These are phyloP conservation scores for Dasyprocta punctata DNA, from an alignment of 2,113 vertebrate species.

Conservation along the genomic window DNA sequence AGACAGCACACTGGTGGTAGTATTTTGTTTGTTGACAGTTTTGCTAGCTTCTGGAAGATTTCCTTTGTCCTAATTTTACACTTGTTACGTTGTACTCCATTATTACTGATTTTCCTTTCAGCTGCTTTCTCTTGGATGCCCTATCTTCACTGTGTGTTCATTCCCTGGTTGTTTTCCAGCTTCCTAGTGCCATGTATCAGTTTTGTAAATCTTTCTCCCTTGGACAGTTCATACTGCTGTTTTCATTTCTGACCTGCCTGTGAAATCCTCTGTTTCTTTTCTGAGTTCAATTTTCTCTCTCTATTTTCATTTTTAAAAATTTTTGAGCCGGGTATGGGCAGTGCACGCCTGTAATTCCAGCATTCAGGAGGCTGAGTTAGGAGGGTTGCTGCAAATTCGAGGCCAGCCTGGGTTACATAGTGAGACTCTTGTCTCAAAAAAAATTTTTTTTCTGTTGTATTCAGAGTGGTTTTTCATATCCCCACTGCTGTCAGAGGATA, in stretches of 20 bases:
- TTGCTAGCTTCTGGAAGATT: background rate
- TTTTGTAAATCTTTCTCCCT: background rate
- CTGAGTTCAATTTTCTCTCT: background rate
- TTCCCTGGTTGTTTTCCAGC: background rate
- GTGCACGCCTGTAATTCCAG: background rate
- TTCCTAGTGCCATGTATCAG: background rate
- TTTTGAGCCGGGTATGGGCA: background rate
- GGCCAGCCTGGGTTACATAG: background rate
- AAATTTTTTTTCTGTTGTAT: background rate
- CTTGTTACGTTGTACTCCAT: background rate
- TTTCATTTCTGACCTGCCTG: background rate
- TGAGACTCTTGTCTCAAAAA: background rate
- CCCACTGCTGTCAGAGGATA: fast-evolving
- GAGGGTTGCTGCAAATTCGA: background rate
- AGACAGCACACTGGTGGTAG: conserved; percentile 4
- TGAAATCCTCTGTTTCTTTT: background rate
- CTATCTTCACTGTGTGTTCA: background rate
- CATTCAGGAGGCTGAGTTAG: background rate
- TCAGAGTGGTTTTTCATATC: fast-evolving
- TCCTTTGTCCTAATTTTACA: too few species aligned
- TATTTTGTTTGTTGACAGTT: background rate
- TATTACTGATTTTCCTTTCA: background rate
- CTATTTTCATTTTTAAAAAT: background rate
- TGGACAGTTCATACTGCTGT: background rate
- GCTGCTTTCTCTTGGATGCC: background rate